A percentile compares a stretch with the other conserved stretches of the same genome.
Conservation (phyloP, 2,113 vertebrate genomes). For the Erythrolamprus reginae region DNA sequence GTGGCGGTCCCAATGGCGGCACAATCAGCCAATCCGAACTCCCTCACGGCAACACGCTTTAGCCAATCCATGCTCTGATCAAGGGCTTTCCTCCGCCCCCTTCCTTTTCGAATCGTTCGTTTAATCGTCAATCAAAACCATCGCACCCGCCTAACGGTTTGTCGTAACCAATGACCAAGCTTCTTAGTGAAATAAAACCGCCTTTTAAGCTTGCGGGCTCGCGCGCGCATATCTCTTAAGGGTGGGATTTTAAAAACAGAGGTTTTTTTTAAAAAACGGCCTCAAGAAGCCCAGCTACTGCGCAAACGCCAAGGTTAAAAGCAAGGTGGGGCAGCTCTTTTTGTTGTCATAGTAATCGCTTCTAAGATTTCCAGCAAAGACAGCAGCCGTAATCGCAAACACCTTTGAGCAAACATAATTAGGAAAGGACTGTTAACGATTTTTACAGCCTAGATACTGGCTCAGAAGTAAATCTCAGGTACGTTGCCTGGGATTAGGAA, state of each 20-base stretch:
- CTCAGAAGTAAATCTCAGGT: not conserved
- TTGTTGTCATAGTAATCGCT: constrained; percentile 11
- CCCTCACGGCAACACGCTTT: rapidly evolving
- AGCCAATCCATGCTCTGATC: not conserved
- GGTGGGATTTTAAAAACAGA: constrained; percentile 44
- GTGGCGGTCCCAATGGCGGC: not conserved
- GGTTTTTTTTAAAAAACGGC: constrained; percentile 23
- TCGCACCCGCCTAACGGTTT: rapidly evolving
- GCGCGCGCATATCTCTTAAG: not conserved
- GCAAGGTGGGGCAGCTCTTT: not conserved
- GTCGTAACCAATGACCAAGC: not conserved
- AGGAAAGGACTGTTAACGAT: not conserved
- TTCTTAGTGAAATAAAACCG: too few relatives aligned
- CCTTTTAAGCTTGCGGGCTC: constrained; percentile 36
- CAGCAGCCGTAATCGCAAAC: not conserved
- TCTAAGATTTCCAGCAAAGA: too few relatives aligned
- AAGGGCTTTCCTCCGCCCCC: not conserved
- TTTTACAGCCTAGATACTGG: not conserved
- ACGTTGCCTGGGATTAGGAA: not conserved
- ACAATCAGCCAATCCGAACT: not conserved
- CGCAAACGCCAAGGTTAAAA: constrained; percentile 33
- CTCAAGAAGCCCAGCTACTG: not conserved
- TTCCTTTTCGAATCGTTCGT: rapidly evolving
- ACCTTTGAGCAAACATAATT: not conserved
- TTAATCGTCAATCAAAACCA: rapidly evolving